phyloP scores from a whole-genome alignment of 2,888 invertebrate genomes.

The Embidobia sp. region DNA sequence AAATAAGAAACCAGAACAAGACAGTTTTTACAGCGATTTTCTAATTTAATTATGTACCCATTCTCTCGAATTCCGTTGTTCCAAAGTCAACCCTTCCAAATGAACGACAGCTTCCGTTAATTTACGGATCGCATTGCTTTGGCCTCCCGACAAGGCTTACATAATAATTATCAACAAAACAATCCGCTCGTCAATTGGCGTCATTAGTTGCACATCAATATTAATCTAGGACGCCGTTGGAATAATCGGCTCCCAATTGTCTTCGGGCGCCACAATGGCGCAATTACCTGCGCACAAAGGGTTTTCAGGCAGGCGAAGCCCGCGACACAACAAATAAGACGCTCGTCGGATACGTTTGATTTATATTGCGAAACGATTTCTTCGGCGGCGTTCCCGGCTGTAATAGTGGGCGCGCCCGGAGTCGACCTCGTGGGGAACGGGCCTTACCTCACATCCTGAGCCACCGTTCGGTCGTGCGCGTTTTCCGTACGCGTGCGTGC shows the following conservation, averaged over 20 bases:
- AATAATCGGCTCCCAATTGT: conserved; percentile 20
- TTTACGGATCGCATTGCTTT: too few relatives aligned
- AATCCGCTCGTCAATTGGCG: too few relatives aligned
- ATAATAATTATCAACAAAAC: too few relatives aligned
- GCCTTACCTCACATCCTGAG: conserved; percentile 71
- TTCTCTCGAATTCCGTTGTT: too few relatives aligned
- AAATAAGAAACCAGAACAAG: too few relatives aligned
- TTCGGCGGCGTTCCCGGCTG: conserved; percentile 68
- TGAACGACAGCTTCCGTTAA: too few relatives aligned
- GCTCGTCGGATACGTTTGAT: conserved; percentile 63
- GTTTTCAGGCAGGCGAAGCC: conserved; percentile 31
- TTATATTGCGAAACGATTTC: conserved; percentile 69
- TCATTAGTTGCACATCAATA: too few relatives aligned
- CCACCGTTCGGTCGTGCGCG: conserved; percentile 11
- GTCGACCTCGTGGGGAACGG: conserved; percentile 62
- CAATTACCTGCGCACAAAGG: conserved; percentile 33
- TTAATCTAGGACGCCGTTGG: not conserved
- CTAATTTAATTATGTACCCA: too few relatives aligned
- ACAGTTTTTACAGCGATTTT: too few relatives aligned
- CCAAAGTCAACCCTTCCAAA: too few relatives aligned
- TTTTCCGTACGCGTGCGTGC: conserved; percentile 8
- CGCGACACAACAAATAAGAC: conserved; percentile 41
- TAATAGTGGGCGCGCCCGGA: conserved; percentile 71
- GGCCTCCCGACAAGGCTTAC: too few relatives aligned
- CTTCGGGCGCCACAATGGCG: conserved; percentile 28